Base-by-base conservation (phyloP, 2,888 invertebrate genomes). In the Drosophila kanekoi region DNA sequence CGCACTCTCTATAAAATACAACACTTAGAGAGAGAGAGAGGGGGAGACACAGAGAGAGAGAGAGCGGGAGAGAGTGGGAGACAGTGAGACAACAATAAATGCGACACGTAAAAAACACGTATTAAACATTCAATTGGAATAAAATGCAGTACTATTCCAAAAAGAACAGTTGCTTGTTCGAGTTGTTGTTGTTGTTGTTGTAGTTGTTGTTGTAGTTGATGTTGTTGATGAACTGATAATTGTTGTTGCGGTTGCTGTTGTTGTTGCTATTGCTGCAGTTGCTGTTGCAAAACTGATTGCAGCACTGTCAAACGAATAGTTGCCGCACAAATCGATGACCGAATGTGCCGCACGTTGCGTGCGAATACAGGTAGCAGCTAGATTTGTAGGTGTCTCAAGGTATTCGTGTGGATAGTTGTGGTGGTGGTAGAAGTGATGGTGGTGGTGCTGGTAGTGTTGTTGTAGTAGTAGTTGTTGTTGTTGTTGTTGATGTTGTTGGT, bases 101-200 rank as follows among this genome's bases (percentile, higher is more conserved):
- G 28, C 28, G 28, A 56, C 75, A 72, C 61, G 58, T 59, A 56
- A 44, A 60, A 66, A 52, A 61, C 79, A 81, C 57, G 63, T 62
- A 75, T 77, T 52, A 75, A 67, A 66, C 77, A 77, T 75, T 49
- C 61, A 78, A 73, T 81, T 78, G 81, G 67, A 70, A 72, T 72
- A 63, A 85, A 81, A 86, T 80, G 73, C 80, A 87, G 84, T 86
- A 89, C 79, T 63, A 84, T 86, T 81, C 78, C 78, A 86, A 86
- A 72, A 80, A 78, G 70, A 73, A 64, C 77, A 68, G 64, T 73
- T 78, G 64, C 61, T 73, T 76, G 73, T 77, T 72, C 66, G 63
- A 58, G 63, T 73, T 48, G 70, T 65, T 67, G 64, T 43, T 41
- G 66, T 64, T 44, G 67, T 41, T 18, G 62, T 32, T 28, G 59